Conservation (phyloP, 2,888 invertebrate species). For the Eristalis tenax region DNA sequence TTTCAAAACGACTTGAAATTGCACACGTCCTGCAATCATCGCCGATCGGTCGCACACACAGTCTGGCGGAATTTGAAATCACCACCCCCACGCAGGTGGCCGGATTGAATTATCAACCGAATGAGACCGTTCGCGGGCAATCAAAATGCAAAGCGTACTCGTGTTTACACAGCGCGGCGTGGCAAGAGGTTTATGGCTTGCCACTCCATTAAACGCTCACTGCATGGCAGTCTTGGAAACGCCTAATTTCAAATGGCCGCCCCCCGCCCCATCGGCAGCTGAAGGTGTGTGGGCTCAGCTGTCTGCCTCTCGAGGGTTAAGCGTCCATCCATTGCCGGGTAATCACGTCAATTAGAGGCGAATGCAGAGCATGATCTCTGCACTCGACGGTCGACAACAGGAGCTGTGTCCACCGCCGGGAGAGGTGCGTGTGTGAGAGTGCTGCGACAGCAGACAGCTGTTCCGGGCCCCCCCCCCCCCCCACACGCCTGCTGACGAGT, state of each 20-base stretch:
- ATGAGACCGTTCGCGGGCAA: conserved; percentile 26
- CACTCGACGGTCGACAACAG: conserved; percentile 8
- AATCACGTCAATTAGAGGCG: conserved; percentile 63
- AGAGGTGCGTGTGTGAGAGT: conserved; percentile 15
- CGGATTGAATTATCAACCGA: conserved; percentile 53
- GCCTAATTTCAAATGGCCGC: conserved; percentile 7
- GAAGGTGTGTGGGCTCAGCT: conserved; percentile 26
- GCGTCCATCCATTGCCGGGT: conserved; percentile 37
- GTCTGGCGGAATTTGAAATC: conserved; percentile 44
- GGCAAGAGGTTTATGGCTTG: conserved; percentile 27
- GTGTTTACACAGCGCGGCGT: conserved; percentile 34
- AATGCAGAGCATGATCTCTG: conserved; percentile 44
- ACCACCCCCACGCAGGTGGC: conserved; percentile 43
- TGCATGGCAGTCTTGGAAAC: conserved; percentile 18
- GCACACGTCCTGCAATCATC: background rate
- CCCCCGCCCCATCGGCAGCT: background rate
- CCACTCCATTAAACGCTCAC: conserved; percentile 50
- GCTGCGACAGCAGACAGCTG: conserved; percentile 53
- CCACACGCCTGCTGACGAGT: background rate
- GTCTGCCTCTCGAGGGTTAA: conserved; percentile 13
- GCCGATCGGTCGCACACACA: background rate
- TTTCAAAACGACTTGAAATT: background rate
- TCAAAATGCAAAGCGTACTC: conserved; percentile 51
- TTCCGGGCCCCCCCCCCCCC: background rate
- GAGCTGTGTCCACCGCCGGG: conserved; percentile 42